phyloP scores from a whole-genome alignment of 2,888 invertebrate species.

The Exocentrus adspersus region DNA sequence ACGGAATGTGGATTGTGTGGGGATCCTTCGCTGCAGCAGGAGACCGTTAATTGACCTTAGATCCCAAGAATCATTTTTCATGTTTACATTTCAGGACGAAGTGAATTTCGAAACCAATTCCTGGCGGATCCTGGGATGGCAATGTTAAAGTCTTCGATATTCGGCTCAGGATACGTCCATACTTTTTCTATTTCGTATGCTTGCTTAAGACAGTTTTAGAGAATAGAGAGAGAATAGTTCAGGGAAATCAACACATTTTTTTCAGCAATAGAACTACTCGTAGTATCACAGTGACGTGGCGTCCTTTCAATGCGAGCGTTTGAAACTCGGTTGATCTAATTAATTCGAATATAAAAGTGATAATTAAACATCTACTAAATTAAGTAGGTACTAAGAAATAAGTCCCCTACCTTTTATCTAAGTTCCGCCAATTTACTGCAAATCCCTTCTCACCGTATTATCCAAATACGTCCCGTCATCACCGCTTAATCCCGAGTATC shows the following conservation, averaged over 20 bases:
- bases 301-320: too few relatives aligned
- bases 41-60: constrained; percentile 15
- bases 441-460: background rate
- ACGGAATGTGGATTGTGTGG: background rate
- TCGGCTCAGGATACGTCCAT: background rate
- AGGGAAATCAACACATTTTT: too few relatives aligned
- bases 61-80: constrained; percentile 16
- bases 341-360: too few relatives aligned
- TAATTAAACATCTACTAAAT: too few relatives aligned
- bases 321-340: too few relatives aligned
- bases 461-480: background rate
- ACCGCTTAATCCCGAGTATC: constrained; percentile 2
- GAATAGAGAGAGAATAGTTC: too few relatives aligned
- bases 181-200: too few relatives aligned
- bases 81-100: constrained; percentile 10
- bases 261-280: too few relatives aligned
- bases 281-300: too few relatives aligned
- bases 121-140: background rate
- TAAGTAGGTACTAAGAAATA: too few relatives aligned
- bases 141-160: background rate
- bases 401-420: background rate
- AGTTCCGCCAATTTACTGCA: background rate
- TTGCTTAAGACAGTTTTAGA: too few relatives aligned
- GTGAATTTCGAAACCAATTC: background rate
- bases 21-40: constrained; percentile 2